Evolutionary conservation across 1,140 invertebrate genomes (phyloP).

Genomic region (Cyclina sinensis): DNA sequence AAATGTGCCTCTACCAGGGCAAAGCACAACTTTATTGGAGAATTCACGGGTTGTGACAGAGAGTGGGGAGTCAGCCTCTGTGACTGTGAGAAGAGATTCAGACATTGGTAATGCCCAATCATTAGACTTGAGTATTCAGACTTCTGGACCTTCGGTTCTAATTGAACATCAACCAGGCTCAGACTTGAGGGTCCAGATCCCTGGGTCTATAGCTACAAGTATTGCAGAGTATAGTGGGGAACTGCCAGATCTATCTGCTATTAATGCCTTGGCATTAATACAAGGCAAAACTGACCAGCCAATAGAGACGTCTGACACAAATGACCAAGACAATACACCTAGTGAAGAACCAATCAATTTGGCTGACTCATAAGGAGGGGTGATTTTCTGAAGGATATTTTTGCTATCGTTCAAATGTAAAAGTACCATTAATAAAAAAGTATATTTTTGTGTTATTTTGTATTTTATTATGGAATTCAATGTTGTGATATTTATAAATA

Average conservation of each 20-base stretch:
- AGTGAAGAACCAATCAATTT: constrained; percentile 66
- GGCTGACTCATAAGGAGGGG: constrained; percentile 55
- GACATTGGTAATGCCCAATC: constrained; percentile 49
- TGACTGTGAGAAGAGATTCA: neutral
- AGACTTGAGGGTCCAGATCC: constrained; percentile 61
- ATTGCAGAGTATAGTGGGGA: constrained; percentile 65
- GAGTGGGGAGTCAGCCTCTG: constrained; percentile 12
- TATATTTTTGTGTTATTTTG: constrained; percentile 53
- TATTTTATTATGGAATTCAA: constrained; percentile 30
- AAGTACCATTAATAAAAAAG: neutral
- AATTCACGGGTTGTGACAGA: constrained; percentile 53
- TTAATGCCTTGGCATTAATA: constrained; percentile 62
- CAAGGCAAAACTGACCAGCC: constrained; percentile 65
- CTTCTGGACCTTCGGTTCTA: constrained; percentile 60
- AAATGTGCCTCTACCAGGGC: constrained; percentile 61
- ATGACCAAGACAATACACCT: constrained; percentile 45
- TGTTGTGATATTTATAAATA: constrained; percentile 50
- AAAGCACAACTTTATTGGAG: constrained; percentile 41
- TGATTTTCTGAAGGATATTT: constrained; percentile 4
- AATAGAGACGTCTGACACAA: constrained; percentile 59
- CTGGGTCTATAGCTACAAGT: constrained; percentile 63
- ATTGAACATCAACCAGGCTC: constrained; percentile 65
- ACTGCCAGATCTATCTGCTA: constrained; percentile 56
- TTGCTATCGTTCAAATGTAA: constrained; percentile 9
- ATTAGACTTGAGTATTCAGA: constrained; percentile 59